Conservation (phyloP, 2,797 vertebrate genomes). For the Geotrypetes seraphini region DNA sequence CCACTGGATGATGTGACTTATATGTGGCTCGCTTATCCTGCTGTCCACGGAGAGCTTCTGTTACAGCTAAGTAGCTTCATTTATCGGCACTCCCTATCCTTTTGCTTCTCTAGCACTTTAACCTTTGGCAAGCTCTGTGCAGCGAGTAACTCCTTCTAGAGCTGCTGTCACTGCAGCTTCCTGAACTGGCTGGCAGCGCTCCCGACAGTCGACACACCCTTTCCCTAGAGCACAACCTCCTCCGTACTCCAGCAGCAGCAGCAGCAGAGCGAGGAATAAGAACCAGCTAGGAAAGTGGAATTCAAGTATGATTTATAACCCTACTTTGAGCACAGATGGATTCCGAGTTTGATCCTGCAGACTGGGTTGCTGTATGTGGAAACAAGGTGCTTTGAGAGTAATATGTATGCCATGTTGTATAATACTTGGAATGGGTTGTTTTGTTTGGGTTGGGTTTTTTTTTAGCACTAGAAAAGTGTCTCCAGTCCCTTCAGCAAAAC, state of each 20-base stretch:
- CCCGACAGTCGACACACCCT: neutral
- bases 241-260: accelerated
- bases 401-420: neutral
- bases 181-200: neutral
- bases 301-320: accelerated
- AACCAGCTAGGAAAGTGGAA: neutral
- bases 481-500: neutral
- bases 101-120: neutral
- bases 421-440: neutral
- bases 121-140: neutral
- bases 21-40: too few species aligned
- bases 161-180: slow-evolving; percentile 16
- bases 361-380: accelerated
- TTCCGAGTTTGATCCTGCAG: too few species aligned
- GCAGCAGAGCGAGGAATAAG: neutral
- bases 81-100: slow-evolving; percentile 1
- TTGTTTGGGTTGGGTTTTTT: too few species aligned
- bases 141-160: neutral
- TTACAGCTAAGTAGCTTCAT: too few species aligned
- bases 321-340: accelerated
- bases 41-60: too few species aligned
- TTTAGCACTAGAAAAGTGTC: neutral
- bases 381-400: neutral
- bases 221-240: neutral
- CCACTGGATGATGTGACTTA: too few species aligned